phyloP scores from a whole-genome alignment of 2,797 vertebrate genomes.

The Phrynocephalus forsythii region DNA sequence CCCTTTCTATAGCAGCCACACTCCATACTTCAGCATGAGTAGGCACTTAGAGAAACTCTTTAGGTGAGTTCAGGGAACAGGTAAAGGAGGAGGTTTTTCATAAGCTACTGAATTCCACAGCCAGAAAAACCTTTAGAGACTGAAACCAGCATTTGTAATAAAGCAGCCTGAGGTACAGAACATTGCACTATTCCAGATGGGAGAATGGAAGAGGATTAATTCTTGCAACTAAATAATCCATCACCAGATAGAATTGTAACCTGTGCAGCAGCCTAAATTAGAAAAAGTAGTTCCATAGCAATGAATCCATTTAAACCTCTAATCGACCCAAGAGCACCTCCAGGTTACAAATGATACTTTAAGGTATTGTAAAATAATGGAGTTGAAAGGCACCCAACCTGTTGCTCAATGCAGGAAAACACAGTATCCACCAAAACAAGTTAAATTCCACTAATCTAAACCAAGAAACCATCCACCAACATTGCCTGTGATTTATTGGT shows the following conservation, averaged over 20 bases:
- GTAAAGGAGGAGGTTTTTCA: not conserved
- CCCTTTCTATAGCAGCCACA: not conserved
- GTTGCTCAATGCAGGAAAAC: not conserved
- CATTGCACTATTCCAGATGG: not conserved
- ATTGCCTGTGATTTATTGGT: not conserved
- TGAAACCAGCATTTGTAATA: not conserved
- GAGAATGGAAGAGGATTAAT: not conserved
- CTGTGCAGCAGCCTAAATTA: not conserved
- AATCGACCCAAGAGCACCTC: not conserved
- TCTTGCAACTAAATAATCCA: not conserved
- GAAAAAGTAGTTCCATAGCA: no score
- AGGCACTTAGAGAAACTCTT: not conserved
- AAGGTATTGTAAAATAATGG: no score
- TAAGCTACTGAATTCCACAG: not conserved
- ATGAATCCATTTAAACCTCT: no score
- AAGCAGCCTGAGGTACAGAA: not conserved
- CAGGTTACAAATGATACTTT: not conserved
- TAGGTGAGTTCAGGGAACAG: no score
- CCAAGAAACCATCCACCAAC: not conserved
- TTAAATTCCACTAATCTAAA: not conserved
- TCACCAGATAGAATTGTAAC: not conserved
- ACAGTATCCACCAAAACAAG: not conserved
- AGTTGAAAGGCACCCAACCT: no score
- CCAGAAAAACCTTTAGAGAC: not conserved
- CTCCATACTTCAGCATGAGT: not conserved